These are phyloP conservation scores for Gallinago jamesoni DNA, from an alignment of 2,113 vertebrate genomes.

Conservation along the genomic window DNA sequence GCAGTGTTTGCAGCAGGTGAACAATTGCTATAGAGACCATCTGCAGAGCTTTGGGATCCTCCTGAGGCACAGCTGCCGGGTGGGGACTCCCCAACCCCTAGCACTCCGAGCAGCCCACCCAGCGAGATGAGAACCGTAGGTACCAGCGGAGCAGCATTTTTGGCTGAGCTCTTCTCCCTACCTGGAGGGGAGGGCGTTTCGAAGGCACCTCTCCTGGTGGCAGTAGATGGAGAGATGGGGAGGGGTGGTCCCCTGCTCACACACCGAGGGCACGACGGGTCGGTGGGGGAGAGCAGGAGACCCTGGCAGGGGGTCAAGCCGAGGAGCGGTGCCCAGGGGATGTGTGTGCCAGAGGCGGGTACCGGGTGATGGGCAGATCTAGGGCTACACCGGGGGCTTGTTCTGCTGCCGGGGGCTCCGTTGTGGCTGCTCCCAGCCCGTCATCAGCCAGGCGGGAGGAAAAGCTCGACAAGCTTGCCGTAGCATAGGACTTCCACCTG, in stretches of 20 bases:
- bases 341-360: neutral
- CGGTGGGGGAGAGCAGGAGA: neutral
- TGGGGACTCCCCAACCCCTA: neutral
- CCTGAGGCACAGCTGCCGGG: neutral
- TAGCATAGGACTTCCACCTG: neutral
- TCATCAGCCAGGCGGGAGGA: neutral
- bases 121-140: neutral
- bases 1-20: neutral
- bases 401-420: neutral
- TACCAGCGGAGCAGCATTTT: neutral
- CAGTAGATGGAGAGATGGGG: neutral
- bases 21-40: constrained; percentile 37
- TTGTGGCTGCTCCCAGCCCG: neutral
- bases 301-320: rapidly evolving
- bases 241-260: neutral
- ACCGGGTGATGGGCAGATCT: neutral
- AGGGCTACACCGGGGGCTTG: neutral
- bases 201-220: neutral
- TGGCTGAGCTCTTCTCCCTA: neutral
- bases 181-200: neutral
- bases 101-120: neutral
- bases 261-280: rapidly evolving
- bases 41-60: constrained; percentile 42
- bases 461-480: neutral
- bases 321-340: rapidly evolving